Percentiles rank a stretch among this genome's conserved stretches.
phyloP scores from a whole-genome alignment of 2,113 vertebrate genomes.

The Heteronetta atricapilla region DNA sequence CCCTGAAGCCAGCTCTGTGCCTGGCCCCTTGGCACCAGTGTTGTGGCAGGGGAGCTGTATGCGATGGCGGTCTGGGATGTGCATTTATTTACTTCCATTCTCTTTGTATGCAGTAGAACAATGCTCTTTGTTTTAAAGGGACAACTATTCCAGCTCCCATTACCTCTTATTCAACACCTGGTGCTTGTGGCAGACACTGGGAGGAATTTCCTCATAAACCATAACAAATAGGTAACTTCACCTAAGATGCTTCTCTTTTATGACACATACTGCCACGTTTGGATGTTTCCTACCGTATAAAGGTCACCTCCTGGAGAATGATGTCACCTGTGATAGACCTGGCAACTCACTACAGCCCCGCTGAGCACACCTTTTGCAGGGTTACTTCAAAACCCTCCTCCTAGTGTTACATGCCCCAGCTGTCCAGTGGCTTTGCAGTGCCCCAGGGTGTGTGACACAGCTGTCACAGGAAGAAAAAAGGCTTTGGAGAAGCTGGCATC shows the following conservation, averaged over 20 bases:
- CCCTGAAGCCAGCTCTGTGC: not conserved
- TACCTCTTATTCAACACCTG: not conserved
- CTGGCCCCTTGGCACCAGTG: not conserved
- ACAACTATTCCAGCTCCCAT: not conserved
- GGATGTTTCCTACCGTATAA: not conserved
- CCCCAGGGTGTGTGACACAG: not conserved
- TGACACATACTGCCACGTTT: not conserved
- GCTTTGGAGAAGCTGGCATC: not conserved
- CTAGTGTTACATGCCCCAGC: not conserved
- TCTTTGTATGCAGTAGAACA: rapidly evolving
- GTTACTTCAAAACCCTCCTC: not conserved
- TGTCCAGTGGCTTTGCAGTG: not conserved
- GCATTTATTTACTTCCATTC: not conserved
- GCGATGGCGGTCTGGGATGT: not conserved
- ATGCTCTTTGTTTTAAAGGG: not conserved
- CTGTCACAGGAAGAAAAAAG: not conserved
- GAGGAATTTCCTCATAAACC: not conserved
- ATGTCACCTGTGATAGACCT: not conserved
- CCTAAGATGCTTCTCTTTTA: not conserved
- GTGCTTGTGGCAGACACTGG: not conserved
- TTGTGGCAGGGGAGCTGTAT: not conserved
- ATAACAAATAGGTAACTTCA: rapidly evolving
- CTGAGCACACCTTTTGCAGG: not conserved
- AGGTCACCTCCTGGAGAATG: not conserved
- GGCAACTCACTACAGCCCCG: not conserved